phyloP scores from a whole-genome alignment of 2,797 vertebrate species.

The Myripristis jacobus region DNA sequence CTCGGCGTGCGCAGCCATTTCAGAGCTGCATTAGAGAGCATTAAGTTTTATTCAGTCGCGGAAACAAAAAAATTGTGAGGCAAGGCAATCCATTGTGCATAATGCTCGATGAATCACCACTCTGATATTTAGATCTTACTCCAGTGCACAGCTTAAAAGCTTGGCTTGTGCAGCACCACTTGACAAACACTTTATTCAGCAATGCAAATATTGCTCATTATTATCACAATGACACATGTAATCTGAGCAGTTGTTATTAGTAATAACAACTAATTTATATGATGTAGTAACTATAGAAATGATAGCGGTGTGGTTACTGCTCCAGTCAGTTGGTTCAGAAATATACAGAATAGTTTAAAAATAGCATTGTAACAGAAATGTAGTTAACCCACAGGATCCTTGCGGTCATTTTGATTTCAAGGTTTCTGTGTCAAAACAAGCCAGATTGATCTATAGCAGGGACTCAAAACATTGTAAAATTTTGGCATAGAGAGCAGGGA shows the following conservation, averaged over 20 bases:
- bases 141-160: too few relatives aligned
- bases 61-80: too few relatives aligned
- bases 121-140: too few relatives aligned
- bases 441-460: too few relatives aligned
- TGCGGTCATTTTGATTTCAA: too few relatives aligned
- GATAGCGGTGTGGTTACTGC: too few relatives aligned
- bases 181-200: not conserved
- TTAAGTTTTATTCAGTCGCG: too few relatives aligned
- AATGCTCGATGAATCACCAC: not conserved
- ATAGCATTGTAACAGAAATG: not conserved
- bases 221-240: not conserved
- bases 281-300: not conserved
- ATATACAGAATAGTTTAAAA: not conserved
- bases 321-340: not conserved
- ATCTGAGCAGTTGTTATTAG: not conserved
- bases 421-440: too few relatives aligned
- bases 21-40: not conserved
- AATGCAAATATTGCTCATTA: not conserved
- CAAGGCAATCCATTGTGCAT: too few relatives aligned
- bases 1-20: not conserved
- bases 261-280: conserved; percentile 4
- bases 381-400: not conserved
- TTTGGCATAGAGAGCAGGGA: conserved; percentile 7
- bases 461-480: conserved; percentile 32
- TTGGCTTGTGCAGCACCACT: not conserved